Conservation (phyloP, 2,113 vertebrate species). For the Passer montanus region DNA sequence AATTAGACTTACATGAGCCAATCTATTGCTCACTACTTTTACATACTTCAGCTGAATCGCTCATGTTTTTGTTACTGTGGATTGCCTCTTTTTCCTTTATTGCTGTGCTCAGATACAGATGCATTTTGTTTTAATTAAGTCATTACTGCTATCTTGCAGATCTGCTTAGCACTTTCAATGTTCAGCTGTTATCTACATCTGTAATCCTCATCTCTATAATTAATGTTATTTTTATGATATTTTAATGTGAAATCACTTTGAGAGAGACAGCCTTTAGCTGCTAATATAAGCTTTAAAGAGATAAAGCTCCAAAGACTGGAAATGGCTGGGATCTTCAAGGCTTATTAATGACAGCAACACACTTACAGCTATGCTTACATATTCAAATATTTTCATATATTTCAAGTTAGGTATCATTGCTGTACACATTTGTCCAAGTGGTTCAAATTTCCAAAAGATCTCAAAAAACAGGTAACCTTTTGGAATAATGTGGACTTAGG, state of each 20-base stretch:
- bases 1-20: slow-evolving; percentile 48
- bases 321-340: slow-evolving; percentile 43
- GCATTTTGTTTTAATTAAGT: slow-evolving; percentile 69
- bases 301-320: background rate
- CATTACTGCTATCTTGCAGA: slow-evolving; percentile 29
- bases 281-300: slow-evolving; percentile 38
- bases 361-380: background rate
- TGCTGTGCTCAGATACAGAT: slow-evolving; percentile 19
- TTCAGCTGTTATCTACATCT: slow-evolving; percentile 59
- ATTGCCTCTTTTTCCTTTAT: slow-evolving; percentile 46
- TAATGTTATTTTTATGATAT: slow-evolving; percentile 48
- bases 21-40: slow-evolving; percentile 27
- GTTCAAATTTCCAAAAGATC: slow-evolving; percentile 27
- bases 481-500: background rate
- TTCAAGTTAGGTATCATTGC: background rate
- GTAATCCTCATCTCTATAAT: slow-evolving; percentile 61
- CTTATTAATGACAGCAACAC: slow-evolving; percentile 12
- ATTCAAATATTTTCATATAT: slow-evolving; percentile 45
- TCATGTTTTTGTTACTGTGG: slow-evolving; percentile 39
- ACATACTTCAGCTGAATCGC: slow-evolving; percentile 34
- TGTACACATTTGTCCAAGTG: slow-evolving; percentile 48
- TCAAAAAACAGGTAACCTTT: slow-evolving; percentile 17
- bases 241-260: slow-evolving; percentile 31
- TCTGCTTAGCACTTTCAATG: slow-evolving; percentile 58
- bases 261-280: slow-evolving; percentile 22